Percentiles rank a stretch among this genome's conserved stretches.
phyloP scores from a whole-genome alignment of 2,797 vertebrate species.

The Poecilia velifera region DNA sequence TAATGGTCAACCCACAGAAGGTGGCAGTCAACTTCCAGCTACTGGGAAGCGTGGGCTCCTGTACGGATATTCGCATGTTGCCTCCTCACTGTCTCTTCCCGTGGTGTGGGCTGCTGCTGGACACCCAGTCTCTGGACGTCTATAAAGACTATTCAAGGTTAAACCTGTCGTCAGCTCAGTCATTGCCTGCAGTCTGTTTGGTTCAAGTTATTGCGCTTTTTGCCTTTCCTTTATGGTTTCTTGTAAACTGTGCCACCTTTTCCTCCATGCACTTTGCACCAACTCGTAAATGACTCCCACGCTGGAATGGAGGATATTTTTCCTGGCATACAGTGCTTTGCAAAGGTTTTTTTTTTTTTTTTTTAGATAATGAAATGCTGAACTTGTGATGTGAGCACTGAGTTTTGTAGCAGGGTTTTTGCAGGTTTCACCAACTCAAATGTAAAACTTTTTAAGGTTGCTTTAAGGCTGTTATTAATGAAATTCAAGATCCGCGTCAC shows the following conservation, averaged over 20 bases:
- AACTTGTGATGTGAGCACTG: neutral
- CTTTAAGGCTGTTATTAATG: too few relatives aligned
- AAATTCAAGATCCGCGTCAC: too few relatives aligned
- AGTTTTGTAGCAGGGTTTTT: neutral
- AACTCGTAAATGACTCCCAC: constrained; percentile 27
- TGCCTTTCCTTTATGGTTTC: constrained; percentile 36
- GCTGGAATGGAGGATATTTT: neutral
- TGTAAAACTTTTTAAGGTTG: too few relatives aligned
- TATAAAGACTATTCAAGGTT: constrained; percentile 91
- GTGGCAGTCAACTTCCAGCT: constrained; percentile 89
- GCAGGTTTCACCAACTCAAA: too few relatives aligned
- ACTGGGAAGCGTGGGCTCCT: constrained; percentile 45
- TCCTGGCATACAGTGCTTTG: neutral
- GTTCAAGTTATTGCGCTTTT: constrained; percentile 1
- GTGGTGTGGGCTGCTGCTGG: constrained; percentile 93
- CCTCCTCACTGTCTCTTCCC: constrained; percentile 84
- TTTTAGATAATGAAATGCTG: neutral
- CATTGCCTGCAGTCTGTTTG: neutral
- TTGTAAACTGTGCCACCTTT: constrained; percentile 6
- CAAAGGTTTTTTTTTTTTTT: neutral
- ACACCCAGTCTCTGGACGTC: constrained; percentile 86
- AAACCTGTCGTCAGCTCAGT: neutral
- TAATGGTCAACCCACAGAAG: constrained; percentile 87
- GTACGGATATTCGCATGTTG: constrained; percentile 69
- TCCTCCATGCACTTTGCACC: constrained; percentile 41